These are phyloP conservation scores for Caloenas nicobarica DNA, from an alignment of 2,113 vertebrate species.

Conservation along the genomic window DNA sequence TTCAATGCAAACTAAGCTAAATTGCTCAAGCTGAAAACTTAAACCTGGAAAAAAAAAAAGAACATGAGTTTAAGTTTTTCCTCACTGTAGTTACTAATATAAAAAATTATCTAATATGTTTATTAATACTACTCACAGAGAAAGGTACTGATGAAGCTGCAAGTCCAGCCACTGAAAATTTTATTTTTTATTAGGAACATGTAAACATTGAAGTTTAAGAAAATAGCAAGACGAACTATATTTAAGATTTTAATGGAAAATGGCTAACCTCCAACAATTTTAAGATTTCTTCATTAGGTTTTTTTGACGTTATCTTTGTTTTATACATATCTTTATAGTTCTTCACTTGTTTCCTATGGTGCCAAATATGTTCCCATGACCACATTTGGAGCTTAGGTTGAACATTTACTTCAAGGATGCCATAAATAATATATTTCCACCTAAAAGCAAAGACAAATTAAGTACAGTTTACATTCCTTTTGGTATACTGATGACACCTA, in stretches of 20 bases:
- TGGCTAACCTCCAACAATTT: conserved; percentile 81
- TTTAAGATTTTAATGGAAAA: not conserved
- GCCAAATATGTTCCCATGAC: conserved; percentile 89
- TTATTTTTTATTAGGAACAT: not conserved
- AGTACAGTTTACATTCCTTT: not conserved
- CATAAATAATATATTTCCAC: conserved; percentile 89
- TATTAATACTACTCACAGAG: not conserved
- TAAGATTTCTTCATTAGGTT: conserved; percentile 80
- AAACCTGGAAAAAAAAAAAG: not conserved
- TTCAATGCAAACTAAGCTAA: not conserved
- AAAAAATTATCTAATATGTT: not conserved
- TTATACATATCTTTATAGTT: conserved; percentile 89
- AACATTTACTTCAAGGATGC: conserved; percentile 89
- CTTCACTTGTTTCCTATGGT: conserved; percentile 84
- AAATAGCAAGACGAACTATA: not conserved
- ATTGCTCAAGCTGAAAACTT: not conserved
- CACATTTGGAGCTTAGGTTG: conserved; percentile 90
- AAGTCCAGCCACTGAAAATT: not conserved
- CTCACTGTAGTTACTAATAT: not conserved
- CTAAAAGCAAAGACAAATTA: conserved; percentile 68
- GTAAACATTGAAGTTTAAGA: not conserved
- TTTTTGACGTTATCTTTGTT: conserved; percentile 90
- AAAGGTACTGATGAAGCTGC: not conserved
- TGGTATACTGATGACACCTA: not conserved
- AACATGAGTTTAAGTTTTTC: not conserved